Evolutionary conservation across 2,797 vertebrate species (phyloP), one percentile per base, ranked within the genome.

Genomic region (Graptemys geographica): DNA sequence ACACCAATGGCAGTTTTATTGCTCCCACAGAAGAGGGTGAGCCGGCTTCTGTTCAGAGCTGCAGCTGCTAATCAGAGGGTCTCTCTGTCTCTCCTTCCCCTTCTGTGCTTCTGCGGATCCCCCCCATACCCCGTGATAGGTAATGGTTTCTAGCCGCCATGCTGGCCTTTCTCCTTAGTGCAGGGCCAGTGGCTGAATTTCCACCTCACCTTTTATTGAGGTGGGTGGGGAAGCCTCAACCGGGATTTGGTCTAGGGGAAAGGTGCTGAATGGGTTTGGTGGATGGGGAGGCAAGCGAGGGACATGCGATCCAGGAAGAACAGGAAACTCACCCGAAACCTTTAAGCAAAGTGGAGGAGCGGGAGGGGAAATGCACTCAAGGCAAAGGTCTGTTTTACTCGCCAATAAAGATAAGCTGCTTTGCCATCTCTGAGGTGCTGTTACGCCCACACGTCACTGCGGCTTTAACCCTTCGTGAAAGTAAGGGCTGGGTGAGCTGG

Each of bases 361-460:
- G 7, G 51, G 31, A 93, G 83, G 53, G 2, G 56, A 89, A 92
- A 27, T 91, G 3, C 10, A 79, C 81, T 33, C 16, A 81, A 91
- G 81, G 74, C 92, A 95, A 96, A 97, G 90, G 91, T 88, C 86
- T 81, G 65, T 86, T 82, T 85, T 78, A 87, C 82, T 53, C 3
- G 0, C 74, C 59, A 25, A 76, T 44, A 57, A 91, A 88, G 90
- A 81, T 57, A 52, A 96, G 76, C 11, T 82, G 86, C 69, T 8
- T 11, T 79, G 55, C 76, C 83, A 27, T 62, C 82, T 37, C 44
- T 19, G 84, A 86, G 23, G n/a, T 74, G 72, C 16, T 93, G 86
- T 81, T 72, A 28, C 87, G n/a, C 72, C 76, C 23, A 86, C 41
- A 21, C 25, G 6, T 57, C 55, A 72, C 59, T 76, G 6, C 6